Evolutionary conservation across 64 coral and sea anemone genomes (phyloP).

Genomic region (Anthopleura sola): DNA sequence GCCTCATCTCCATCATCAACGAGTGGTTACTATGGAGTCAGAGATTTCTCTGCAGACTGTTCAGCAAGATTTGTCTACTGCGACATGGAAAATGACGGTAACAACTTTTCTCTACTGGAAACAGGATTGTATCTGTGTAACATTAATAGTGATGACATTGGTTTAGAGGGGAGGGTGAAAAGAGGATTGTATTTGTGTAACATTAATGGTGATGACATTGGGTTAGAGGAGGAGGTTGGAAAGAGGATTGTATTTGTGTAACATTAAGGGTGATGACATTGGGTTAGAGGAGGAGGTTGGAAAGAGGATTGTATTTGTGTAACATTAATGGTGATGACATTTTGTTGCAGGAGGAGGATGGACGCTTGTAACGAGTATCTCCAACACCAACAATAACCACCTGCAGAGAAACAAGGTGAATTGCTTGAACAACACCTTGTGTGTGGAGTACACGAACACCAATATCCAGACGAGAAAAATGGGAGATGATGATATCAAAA

Average conservation of each 20-base stretch:
- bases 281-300: too few relatives aligned
- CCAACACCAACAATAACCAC: conserved; percentile 1
- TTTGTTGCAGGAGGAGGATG: not conserved
- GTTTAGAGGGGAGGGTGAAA: too few relatives aligned
- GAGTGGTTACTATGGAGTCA: not conserved
- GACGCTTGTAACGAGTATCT: not conserved
- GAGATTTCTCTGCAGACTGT: not conserved
- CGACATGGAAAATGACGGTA: not conserved
- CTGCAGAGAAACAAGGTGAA: not conserved
- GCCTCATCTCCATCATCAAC: not conserved
- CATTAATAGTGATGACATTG: too few relatives aligned
- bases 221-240: not conserved
- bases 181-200: not conserved
- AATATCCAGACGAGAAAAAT: conserved; percentile 1
- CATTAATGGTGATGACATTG: not conserved
- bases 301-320: not conserved
- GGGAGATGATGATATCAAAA: not conserved
- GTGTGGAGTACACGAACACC: not conserved
- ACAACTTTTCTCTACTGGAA: too few relatives aligned
- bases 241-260: too few relatives aligned
- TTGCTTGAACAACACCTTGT: not conserved
- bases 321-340: not conserved
- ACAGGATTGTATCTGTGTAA: too few relatives aligned
- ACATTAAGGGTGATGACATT: too few relatives aligned
- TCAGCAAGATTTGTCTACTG: not conserved